phyloP scores from a whole-genome alignment of 2,888 invertebrate genomes.

The Spatulosminthurus flaviceps region DNA sequence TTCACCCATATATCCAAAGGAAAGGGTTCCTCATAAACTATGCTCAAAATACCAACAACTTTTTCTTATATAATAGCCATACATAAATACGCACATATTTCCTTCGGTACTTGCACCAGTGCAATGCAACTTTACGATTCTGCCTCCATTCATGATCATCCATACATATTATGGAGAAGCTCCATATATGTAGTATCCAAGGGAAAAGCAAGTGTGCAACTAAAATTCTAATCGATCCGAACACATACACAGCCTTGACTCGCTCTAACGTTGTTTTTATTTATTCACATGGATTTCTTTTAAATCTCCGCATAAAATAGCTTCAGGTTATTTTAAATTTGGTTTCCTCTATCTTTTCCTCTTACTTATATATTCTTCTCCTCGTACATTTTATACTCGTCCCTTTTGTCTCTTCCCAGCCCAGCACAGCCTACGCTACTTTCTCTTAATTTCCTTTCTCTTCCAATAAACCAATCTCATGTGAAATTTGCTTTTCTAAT shows the following conservation, averaged over 20 bases:
- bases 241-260: neutral
- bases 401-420: no score
- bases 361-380: no score
- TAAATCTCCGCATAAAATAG: slow-evolving; percentile 14
- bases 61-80: neutral
- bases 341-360: neutral
- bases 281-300: slow-evolving; percentile 3
- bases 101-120: neutral
- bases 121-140: neutral
- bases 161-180: neutral
- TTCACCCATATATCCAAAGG: neutral
- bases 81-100: no score
- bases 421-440: no score
- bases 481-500: neutral
- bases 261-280: slow-evolving; percentile 6
- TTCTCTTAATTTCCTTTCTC: neutral
- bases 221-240: slow-evolving; percentile 6
- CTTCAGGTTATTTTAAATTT: slow-evolving; percentile 18
- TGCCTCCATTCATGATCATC: no score
- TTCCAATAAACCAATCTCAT: slow-evolving; percentile 4
- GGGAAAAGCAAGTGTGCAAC: neutral
- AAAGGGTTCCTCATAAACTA: neutral
- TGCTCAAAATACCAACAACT: neutral
- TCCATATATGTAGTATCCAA: neutral
- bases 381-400: no score